phyloP scores from a whole-genome alignment of 2,797 vertebrate species.

The Xiphophorus birchmanni region DNA sequence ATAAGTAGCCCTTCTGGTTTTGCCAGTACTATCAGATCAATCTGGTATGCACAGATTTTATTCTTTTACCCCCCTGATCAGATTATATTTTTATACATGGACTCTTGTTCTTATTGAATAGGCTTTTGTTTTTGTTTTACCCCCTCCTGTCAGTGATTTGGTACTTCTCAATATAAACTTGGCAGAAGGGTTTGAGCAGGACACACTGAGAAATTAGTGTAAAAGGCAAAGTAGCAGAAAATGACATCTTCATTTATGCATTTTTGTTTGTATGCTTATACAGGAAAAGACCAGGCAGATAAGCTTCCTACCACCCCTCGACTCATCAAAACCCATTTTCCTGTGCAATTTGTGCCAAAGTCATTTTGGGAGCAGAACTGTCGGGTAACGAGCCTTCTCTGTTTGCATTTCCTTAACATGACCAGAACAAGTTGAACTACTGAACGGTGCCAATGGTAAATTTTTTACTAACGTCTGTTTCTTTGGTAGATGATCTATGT shows the following conservation, averaged over 20 bases:
- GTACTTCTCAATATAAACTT: neutral
- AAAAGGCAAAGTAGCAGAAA: neutral
- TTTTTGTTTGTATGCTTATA: neutral
- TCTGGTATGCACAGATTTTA: neutral
- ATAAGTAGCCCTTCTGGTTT: neutral
- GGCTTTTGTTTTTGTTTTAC: neutral
- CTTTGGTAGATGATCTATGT: conserved; percentile 79
- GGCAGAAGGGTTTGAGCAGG: neutral
- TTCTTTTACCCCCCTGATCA: neutral
- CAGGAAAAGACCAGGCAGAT: conserved; percentile 69
- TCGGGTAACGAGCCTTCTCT: conserved; percentile 54
- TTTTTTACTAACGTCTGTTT: neutral
- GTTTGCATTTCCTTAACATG: neutral
- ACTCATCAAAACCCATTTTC: conserved; percentile 80
- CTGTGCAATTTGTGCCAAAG: conserved; percentile 76
- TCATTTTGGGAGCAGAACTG: conserved; percentile 79
- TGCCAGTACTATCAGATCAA: neutral
- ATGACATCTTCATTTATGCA: neutral
- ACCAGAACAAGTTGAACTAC: neutral
- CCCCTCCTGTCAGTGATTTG: neutral
- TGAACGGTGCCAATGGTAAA: neutral
- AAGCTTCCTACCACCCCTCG: conserved; percentile 69
- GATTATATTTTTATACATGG: neutral
- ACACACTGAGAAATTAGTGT: neutral
- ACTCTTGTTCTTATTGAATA: neutral